Evolutionary conservation across 64 coral and sea anemone genomes (phyloP).

Genomic region (Platygyra sinensis): DNA sequence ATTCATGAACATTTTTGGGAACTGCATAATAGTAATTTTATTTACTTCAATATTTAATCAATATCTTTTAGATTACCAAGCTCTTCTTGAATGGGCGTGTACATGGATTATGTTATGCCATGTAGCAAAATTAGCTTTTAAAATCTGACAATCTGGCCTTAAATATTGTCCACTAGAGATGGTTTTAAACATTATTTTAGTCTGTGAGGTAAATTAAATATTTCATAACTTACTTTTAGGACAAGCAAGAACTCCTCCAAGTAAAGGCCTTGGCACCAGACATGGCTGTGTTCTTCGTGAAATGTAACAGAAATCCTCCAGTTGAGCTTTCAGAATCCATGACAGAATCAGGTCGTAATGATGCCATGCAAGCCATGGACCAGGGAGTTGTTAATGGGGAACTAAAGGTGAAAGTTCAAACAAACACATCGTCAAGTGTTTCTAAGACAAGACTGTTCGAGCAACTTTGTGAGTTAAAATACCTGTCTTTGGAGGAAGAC

Average conservation of each 20-base stretch:
- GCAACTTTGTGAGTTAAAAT: constrained; percentile 95
- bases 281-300: constrained; percentile 96
- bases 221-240: constrained; percentile 63
- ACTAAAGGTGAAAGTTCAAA: background rate
- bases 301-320: constrained; percentile 79
- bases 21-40: too few species aligned
- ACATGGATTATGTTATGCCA: too few species aligned
- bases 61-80: too few species aligned
- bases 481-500: constrained; percentile 47
- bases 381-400: background rate
- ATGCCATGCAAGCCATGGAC: constrained; percentile 25
- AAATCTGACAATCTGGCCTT: too few species aligned
- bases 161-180: too few species aligned
- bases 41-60: too few species aligned
- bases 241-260: constrained; percentile 79
- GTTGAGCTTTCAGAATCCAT: constrained; percentile 83
- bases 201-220: background rate
- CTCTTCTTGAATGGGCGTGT: too few species aligned
- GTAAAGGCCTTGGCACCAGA: constrained; percentile 92
- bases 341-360: constrained; percentile 89
- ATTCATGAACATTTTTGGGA: too few species aligned
- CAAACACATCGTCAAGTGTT: background rate
- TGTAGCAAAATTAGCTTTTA: too few species aligned
- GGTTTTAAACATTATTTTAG: too few species aligned
- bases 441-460: constrained; percentile 72